Percentiles rank a stretch among this genome's conserved stretches.
phyloP scores from a whole-genome alignment of 2,888 invertebrate species.

The Saturnia japonica region DNA sequence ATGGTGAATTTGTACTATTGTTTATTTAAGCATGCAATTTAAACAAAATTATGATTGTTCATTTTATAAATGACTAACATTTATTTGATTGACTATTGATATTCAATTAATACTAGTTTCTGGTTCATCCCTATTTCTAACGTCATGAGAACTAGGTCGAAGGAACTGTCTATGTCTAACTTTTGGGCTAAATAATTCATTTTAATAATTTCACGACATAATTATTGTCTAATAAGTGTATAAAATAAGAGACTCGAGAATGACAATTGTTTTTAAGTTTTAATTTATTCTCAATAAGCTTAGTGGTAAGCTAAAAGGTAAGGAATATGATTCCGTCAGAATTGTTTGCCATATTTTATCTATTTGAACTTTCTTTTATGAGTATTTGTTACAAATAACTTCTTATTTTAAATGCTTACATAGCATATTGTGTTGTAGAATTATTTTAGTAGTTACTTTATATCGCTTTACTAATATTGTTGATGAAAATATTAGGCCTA shows the following conservation, averaged over 20 bases:
- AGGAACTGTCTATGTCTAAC: slow-evolving; percentile 60
- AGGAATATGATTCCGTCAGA: slow-evolving; percentile 53
- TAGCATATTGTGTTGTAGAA: slow-evolving; percentile 33
- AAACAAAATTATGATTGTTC: no score
- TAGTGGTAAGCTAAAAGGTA: slow-evolving; percentile 60
- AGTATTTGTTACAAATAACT: slow-evolving; percentile 41
- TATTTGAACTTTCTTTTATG: slow-evolving; percentile 63
- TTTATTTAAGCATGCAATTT: no score
- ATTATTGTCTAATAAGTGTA: slow-evolving; percentile 39
- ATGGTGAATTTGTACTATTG: no score
- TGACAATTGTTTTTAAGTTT: slow-evolving; percentile 48
- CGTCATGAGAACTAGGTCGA: slow-evolving; percentile 75
- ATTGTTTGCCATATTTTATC: slow-evolving; percentile 77
- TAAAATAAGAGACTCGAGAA: slow-evolving; percentile 45
- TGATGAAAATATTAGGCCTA: slow-evolving; percentile 49
- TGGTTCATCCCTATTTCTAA: slow-evolving; percentile 37
- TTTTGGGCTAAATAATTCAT: slow-evolving; percentile 50
- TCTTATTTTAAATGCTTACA: slow-evolving; percentile 34
- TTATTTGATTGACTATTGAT: background rate
- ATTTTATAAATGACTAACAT: no score
- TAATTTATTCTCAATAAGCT: slow-evolving; percentile 48
- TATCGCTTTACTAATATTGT: slow-evolving; percentile 29
- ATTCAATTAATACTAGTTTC: background rate
- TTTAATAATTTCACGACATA: slow-evolving; percentile 39
- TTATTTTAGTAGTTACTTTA: slow-evolving; percentile 22